phyloP scores from a whole-genome alignment of 2,888 invertebrate species.

The Drosophila limbata region DNA sequence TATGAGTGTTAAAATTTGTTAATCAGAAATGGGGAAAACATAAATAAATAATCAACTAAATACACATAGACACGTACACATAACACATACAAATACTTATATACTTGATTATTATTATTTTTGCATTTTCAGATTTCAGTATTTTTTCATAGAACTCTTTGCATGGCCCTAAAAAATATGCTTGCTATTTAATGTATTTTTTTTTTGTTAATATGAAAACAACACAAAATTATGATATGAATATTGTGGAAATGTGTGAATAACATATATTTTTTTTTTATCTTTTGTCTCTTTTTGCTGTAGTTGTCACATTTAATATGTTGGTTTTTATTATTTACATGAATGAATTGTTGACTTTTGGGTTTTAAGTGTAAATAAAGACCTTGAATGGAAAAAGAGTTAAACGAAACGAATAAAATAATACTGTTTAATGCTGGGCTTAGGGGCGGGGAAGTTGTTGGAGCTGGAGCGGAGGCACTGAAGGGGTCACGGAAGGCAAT shows the following conservation, averaged over 20 bases:
- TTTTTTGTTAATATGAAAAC: slow-evolving; percentile 18
- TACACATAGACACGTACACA: slow-evolving; percentile 85
- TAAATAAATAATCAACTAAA: slow-evolving; percentile 77
- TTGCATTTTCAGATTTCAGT: slow-evolving; percentile 42
- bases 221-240: slow-evolving; percentile 44
- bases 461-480: slow-evolving; percentile 15
- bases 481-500: slow-evolving; percentile 18
- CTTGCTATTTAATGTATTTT: slow-evolving; percentile 30
- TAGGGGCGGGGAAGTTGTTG: slow-evolving; percentile 1
- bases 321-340: slow-evolving; percentile 64
- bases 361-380: slow-evolving; percentile 29
- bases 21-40: slow-evolving; percentile 44
- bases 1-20: slow-evolving; percentile 72
- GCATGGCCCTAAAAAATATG: slow-evolving; percentile 41
- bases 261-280: slow-evolving; percentile 32
- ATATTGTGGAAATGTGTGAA: slow-evolving; percentile 31
- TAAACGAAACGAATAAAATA: slow-evolving; percentile 1
- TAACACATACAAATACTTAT: slow-evolving; percentile 83
- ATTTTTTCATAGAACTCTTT: slow-evolving; percentile 35
- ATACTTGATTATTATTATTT: slow-evolving; percentile 65
- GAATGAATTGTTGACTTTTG: slow-evolving; percentile 57
- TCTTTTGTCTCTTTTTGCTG: slow-evolving; percentile 10
- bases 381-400: slow-evolving; percentile 8
- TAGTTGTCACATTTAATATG: slow-evolving; percentile 27
- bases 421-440: slow-evolving; percentile 25